phyloP scores from a whole-genome alignment of 2,113 vertebrate genomes.

The Bombycilla garrulus region DNA sequence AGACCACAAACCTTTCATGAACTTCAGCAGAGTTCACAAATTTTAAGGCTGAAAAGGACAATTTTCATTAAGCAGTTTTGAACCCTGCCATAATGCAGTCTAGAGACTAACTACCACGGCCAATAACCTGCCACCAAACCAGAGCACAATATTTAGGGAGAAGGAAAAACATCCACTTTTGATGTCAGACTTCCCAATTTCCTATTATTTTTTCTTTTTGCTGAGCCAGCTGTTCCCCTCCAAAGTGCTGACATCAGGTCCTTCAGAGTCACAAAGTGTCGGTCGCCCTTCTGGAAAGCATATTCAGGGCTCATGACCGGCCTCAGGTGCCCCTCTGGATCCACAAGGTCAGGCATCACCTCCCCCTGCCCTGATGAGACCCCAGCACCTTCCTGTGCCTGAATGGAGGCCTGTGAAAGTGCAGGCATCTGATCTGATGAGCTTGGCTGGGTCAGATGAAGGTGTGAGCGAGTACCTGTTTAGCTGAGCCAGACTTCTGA shows the following conservation, averaged over 20 bases:
- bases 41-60: background rate
- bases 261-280: background rate
- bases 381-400: background rate
- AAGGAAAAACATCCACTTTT: background rate
- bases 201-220: background rate
- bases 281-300: accelerated
- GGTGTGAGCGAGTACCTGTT: background rate
- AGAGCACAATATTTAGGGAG: background rate
- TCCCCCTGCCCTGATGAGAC: background rate
- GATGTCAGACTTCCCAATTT: background rate
- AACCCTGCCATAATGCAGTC: background rate
- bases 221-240: background rate
- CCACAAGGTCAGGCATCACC: background rate
- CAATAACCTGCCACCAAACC: background rate
- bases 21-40: background rate
- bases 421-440: background rate
- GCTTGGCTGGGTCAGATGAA: background rate
- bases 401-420: background rate
- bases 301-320: background rate
- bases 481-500: background rate
- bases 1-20: background rate
- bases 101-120: background rate
- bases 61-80: background rate
- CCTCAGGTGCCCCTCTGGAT: background rate
- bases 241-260: background rate